These are phyloP conservation scores for Pegoplata infirma DNA, from an alignment of 2,888 invertebrate genomes.

Conservation along the genomic window DNA sequence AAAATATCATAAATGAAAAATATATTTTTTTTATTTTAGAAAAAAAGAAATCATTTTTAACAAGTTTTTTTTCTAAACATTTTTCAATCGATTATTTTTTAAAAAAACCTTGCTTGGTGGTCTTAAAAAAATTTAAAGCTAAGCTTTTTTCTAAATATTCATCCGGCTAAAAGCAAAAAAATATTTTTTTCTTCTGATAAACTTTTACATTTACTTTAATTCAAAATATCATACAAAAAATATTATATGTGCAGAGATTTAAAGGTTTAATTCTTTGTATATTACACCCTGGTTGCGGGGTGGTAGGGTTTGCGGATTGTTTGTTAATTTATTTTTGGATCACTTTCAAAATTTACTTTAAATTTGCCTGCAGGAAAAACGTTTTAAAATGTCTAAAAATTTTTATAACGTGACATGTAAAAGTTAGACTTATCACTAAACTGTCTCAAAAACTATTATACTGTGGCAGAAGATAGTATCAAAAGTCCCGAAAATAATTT, in stretches of 20 bases:
- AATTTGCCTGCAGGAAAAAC: too few species aligned
- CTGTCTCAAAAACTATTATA: too few species aligned
- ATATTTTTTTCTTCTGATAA: slow-evolving; percentile 1
- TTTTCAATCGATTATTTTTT: neutral
- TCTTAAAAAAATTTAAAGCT: slow-evolving; percentile 5
- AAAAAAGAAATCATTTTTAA: neutral
- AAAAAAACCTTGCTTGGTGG: slow-evolving; percentile 38
- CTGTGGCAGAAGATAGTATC: too few species aligned
- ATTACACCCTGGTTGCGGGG: too few species aligned
- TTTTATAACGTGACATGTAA: too few species aligned
- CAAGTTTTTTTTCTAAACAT: neutral
- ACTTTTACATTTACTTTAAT: slow-evolving; percentile 17
- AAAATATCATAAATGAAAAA: slow-evolving; percentile 2
- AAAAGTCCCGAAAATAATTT: too few species aligned
- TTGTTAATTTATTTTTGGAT: too few species aligned
- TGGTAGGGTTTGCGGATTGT: too few species aligned
- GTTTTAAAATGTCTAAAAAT: too few species aligned
- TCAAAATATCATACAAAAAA: slow-evolving; percentile 13
- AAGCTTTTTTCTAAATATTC: neutral
- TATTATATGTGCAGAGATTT: neutral
- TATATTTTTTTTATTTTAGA: neutral
- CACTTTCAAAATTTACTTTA: too few species aligned
- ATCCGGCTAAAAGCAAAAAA: slow-evolving; percentile 11
- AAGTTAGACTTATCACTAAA: too few species aligned
- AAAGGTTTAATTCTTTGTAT: neutral